A percentile compares a stretch with the other conserved stretches of the same genome.
These are phyloP conservation scores for Clitarchus hookeri DNA, from an alignment of 2,888 invertebrate genomes.

Conservation along the genomic window DNA sequence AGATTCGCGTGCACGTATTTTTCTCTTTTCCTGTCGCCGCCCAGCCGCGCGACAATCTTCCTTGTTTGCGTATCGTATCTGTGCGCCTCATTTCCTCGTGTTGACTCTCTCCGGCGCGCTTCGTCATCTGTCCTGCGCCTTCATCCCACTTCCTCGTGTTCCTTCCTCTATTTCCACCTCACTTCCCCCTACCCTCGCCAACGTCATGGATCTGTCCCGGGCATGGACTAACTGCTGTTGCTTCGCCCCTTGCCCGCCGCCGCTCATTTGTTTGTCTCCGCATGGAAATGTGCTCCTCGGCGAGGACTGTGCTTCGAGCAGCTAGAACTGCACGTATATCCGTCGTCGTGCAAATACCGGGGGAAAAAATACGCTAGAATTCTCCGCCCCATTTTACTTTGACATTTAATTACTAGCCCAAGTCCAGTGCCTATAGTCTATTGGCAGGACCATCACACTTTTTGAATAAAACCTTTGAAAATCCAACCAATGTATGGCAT, in stretches of 20 bases:
- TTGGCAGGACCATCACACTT: no score
- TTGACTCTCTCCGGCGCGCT: neutral
- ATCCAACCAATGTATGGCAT: no score
- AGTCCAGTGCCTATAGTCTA: no score
- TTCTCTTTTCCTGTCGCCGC: neutral
- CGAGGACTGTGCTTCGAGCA: no score
- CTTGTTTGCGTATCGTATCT: neutral
- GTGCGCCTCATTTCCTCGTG: neutral
- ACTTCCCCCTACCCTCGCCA: neutral
- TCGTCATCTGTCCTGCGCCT: conserved; percentile 6
- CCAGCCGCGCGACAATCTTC: neutral
- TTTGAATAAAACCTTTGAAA: no score
- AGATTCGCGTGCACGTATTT: conserved; percentile 14
- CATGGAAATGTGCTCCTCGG: no score
- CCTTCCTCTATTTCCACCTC: no score
- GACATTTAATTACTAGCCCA: no score
- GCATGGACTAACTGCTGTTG: neutral
- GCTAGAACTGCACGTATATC: no score
- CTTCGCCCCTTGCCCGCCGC: neutral
- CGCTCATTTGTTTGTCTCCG: neutral
- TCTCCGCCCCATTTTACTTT: no score
- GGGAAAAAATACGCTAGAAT: no score
- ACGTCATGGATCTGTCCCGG: neutral
- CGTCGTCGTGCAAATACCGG: no score
- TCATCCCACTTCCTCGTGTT: neutral